phyloP scores from a whole-genome alignment of 2,797 vertebrate genomes.

The Leptatherina wallacei region DNA sequence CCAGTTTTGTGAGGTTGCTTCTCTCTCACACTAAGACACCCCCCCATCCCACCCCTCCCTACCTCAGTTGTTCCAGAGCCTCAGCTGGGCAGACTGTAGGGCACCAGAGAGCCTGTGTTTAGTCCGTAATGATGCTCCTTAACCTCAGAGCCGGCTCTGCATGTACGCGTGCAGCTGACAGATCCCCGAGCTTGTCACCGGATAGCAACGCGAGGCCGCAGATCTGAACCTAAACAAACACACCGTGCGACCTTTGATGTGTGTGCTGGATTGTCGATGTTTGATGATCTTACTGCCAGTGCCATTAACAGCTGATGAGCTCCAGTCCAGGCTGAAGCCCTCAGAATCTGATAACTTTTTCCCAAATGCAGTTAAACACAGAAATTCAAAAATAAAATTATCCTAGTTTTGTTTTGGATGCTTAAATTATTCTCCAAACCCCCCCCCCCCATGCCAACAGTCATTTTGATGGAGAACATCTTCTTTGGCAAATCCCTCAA shows the following conservation, averaged over 20 bases:
- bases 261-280: neutral
- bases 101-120: slow-evolving; percentile 77
- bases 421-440: neutral
- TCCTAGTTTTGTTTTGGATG: neutral
- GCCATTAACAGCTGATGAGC: neutral
- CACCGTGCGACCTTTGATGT: slow-evolving; percentile 19
- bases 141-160: slow-evolving; percentile 56
- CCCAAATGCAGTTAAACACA: neutral
- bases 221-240: slow-evolving; percentile 41
- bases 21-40: slow-evolving; percentile 24
- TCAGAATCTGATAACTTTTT: neutral
- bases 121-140: slow-evolving; percentile 75
- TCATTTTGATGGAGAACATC: slow-evolving; percentile 2
- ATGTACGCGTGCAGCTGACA: slow-evolving; percentile 44
- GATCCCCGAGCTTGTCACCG: slow-evolving; percentile 53
- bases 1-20: slow-evolving; percentile 13
- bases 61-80: slow-evolving; percentile 40
- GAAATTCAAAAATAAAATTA: too few relatives aligned
- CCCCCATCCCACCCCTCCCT: slow-evolving; percentile 6
- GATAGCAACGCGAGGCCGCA: slow-evolving; percentile 26
- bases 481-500: neutral
- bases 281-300: neutral
- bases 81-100: slow-evolving; percentile 69
- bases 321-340: neutral
- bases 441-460: neutral